A percentile compares a stretch with the other conserved stretches of the same genome.
Evolutionary conservation across 2,113 vertebrate genomes (phyloP).

Genomic region (Phalacrocorax aristotelis): DNA sequence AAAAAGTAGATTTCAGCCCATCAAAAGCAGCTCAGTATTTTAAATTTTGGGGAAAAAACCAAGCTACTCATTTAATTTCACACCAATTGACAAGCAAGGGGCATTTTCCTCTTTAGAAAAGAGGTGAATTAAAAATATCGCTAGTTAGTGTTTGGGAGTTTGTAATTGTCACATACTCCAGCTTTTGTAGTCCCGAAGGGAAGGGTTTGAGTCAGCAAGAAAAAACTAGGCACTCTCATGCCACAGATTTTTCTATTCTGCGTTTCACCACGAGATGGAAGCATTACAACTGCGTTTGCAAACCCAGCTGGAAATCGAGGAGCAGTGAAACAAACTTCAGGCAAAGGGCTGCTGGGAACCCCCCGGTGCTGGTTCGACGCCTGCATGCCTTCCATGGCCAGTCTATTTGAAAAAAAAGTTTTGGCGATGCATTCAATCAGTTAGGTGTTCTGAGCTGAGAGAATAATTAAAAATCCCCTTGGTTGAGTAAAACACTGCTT

Average conservation of each 20-base stretch:
- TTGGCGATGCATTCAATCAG: background rate
- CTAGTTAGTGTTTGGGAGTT: background rate
- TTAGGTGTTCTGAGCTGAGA: background rate
- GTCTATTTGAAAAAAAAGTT: background rate
- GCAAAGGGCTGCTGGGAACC: background rate
- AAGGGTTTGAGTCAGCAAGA: background rate
- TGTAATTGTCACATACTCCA: background rate
- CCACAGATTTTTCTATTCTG: background rate
- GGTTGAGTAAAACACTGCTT: background rate
- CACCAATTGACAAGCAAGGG: background rate
- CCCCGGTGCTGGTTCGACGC: background rate
- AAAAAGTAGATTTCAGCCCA: background rate
- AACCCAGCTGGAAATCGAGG: background rate
- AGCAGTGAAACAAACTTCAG: background rate
- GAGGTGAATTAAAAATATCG: background rate
- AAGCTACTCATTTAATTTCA: background rate
- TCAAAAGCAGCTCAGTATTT: background rate
- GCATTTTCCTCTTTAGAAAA: background rate
- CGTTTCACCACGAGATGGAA: constrained; percentile 72
- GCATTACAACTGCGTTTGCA: constrained; percentile 63
- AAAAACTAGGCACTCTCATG: background rate
- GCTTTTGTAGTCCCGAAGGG: background rate
- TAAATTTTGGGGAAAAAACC: background rate
- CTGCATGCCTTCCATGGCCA: background rate
- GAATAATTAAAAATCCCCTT: background rate